Conservation (phyloP, 2,113 vertebrate species). For the Cephalopholis sonnerati region DNA sequence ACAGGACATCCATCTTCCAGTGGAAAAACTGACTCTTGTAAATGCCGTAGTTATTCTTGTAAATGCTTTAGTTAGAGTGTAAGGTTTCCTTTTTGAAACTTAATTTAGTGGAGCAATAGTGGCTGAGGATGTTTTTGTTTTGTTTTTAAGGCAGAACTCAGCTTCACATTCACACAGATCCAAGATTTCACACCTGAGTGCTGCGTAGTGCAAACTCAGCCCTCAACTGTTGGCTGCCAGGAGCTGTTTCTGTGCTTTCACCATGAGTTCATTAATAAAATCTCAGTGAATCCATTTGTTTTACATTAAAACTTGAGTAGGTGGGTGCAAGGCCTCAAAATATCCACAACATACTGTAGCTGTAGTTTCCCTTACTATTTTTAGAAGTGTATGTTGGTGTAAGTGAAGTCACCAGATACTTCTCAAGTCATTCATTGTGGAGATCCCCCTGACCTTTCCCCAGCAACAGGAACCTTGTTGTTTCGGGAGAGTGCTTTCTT, state of each 20-base stretch:
- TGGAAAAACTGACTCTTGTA: slow-evolving; percentile 41
- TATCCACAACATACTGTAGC: neutral
- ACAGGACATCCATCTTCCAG: slow-evolving; percentile 15
- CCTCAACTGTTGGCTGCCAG: neutral
- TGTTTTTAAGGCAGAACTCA: neutral
- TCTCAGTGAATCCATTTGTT: neutral
- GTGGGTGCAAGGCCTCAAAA: neutral
- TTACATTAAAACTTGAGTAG: neutral
- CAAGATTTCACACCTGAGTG: neutral
- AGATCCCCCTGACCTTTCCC: slow-evolving; percentile 21
- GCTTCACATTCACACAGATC: neutral
- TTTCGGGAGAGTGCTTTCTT: slow-evolving; percentile 68
- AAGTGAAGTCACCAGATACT: neutral
- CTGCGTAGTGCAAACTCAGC: neutral
- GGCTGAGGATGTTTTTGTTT: neutral
- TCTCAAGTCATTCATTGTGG: neutral
- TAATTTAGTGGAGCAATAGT: slow-evolving; percentile 13
- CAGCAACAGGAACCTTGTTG: slow-evolving; percentile 51
- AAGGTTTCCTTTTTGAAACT: slow-evolving; percentile 12
- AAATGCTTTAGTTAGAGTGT: slow-evolving; percentile 5
- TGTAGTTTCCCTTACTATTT: neutral
- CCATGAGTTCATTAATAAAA: neutral
- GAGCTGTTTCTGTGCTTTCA: neutral
- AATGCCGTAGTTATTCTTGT: slow-evolving; percentile 40
- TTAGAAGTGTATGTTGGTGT: neutral